Base-by-base conservation (phyloP, 2,797 vertebrate genomes). In the Myioborus miniatus region DNA sequence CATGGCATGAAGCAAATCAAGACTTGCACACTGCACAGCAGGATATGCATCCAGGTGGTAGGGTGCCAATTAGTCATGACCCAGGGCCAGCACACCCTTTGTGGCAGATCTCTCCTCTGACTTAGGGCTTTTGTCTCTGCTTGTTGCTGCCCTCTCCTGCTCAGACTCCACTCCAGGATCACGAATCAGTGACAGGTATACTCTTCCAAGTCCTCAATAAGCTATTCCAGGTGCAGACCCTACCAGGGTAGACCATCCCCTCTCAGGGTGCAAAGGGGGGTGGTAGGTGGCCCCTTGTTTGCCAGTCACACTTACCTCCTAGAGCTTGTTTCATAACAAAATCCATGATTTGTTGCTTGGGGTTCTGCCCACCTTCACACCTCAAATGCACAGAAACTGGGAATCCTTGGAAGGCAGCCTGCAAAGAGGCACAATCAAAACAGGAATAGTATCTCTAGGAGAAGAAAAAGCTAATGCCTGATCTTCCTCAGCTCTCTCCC, bases 281-380 rank as follows among this genome's bases (percentile, higher is more conserved):
- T 11, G 6, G 29, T 19, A 9, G 6, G 9, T 21, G 23, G 15
- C 8, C 15, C 6, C 18, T 47, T 4, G 11, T 9, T 3, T 43
- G 16, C 10, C 55, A 64, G 19, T 32, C 6, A 14, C 60, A 98
- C 99, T 99, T 98, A 99, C 99, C 99, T 98, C 99, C 99, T 94
- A 99, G 91, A 72, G 99, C 99, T 98, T 99, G 99, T 93, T 99
- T 99, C 99, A 99, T 99, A 94, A 99, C 99, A 98, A 99, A 99
- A 98, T 99, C 99, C 99, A 99, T 99, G 97, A 71, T 95, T 77
- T 34, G 7, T 62, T 34, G 29, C 98, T 98, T 97, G 97, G 97
- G 98, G 98, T 98, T 97, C 97, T 97, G 96, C 91, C 98, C 96
- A 86, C 93, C 81, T 91, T 87, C 98, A 96, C 98, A 94, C 97